Base-by-base conservation (phyloP, 2,888 invertebrate genomes). In the Dryococelus australis region DNA sequence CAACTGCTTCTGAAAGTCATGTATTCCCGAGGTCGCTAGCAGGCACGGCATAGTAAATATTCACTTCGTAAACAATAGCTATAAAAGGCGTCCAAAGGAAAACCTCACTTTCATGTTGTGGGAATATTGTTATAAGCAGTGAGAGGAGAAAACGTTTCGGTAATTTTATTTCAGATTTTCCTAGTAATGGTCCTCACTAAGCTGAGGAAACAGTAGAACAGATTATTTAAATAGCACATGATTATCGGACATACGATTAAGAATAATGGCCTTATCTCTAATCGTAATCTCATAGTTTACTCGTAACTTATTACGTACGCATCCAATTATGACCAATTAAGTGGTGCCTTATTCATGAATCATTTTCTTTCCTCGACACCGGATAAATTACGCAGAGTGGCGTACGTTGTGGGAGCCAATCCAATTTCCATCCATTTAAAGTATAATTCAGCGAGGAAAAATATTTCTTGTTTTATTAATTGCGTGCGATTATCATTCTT, bases 391-490 rank as follows among this genome's bases (percentile, higher is more conserved):
- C 65, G 20, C 65, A n/a, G 65, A 65, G 24, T 8, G 16, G 20
- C 65, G n/a, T 65, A 65, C 65, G 24, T 28, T 28, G 83, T 83
- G 83, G 83, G 43, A 83, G 83, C 43, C 35, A 83, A 4, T 83
- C 83, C 83, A 83, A 83, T 83, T 83, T 83, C 16, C 35, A 83
- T 83, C 83, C 27, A 83, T 83, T 83, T 83, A 83, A 43, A 83
- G 28, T 83, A 83, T 83, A 83, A 83, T 83, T 83, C 83, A 83
- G 83, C 83, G 10, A 83, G 83, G 35, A 83, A 83, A 24, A 65
- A 65, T 24, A 43, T 83, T 83, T 83, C 83, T 83, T 83, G 35
- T 83, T 83, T 43, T 83, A 35, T 83, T 83, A 83, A 83, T 83
- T 83, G 83, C 43, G 83, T 10, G 43, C 83, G 43, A 83, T 83